Base-by-base conservation (phyloP, 2,113 vertebrate species). In the Peromyscus leucopus region DNA sequence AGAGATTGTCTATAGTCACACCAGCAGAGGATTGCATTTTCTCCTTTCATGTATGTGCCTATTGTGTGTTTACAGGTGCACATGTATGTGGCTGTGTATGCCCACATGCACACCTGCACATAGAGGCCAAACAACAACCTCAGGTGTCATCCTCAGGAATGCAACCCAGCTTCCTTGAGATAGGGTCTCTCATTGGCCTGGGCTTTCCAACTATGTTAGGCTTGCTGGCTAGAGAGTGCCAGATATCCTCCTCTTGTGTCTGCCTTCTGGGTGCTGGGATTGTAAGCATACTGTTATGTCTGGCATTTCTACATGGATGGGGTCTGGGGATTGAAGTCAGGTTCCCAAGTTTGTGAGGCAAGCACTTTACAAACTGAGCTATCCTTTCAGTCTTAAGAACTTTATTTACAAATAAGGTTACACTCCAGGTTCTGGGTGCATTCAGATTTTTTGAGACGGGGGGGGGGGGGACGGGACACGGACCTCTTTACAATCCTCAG, bases 401-500 rank as follows among this genome's bases (percentile, higher is more conserved):
- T 2, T 87, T 78, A 33, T 59, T 93, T 94, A 28, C 39, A 55
- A 55, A 2, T 39, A n/a, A 83, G 72, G 15, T 67, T 16, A 7
- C 24, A 3, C 59, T 61, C 74, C 51, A 63, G 15, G 46, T 42
- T 72, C 57, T 31, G 33, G n/a, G 33, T 76, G 8, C 65, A 12
- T 7, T 17, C 31, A 78, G 55, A 2, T 24, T 42, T 75, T 39
- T 51, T 31, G 1, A 0, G 26, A 26, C 9, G 28, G n/a, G 61
- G 16, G 2, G 22, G 3, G 7, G 57, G 4, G 24, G 19, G 22
- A 11, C n/a, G n/a, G n/a, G n/a, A n/a, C n/a, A n/a, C n/a, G n/a
- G n/a, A n/a, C n/a, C 22, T 2, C 22, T 28, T 75, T 36, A 78
- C 26, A 79, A 39, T 22, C 10, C 12, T 42, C 65, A 46, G 15